phyloP scores from a whole-genome alignment of 92 coral and sea anemone species.

The Epizoanthus fatuus region DNA sequence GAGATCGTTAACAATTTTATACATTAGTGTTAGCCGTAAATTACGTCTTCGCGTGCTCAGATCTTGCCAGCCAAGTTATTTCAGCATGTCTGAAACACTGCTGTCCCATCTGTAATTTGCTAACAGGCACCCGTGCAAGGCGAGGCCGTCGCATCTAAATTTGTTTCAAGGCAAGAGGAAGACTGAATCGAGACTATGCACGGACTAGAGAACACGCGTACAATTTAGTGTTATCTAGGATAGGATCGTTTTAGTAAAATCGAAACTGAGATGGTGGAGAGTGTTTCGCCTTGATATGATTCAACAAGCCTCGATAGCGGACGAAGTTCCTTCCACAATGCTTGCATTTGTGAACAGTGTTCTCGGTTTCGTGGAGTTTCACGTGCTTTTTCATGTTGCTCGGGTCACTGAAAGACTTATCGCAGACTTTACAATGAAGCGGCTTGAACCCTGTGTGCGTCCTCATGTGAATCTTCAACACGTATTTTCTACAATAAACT shows the following conservation, averaged over 20 bases:
- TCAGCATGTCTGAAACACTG: too few species aligned
- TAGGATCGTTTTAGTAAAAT: background rate
- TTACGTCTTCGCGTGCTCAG: too few species aligned
- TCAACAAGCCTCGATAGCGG: constrained; percentile 85
- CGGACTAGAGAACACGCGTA: background rate
- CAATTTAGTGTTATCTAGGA: background rate
- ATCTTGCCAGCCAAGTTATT: too few species aligned
- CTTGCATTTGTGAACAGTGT: constrained; percentile 93
- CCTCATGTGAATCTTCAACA: constrained; percentile 98
- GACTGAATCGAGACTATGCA: background rate
- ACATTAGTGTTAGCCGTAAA: too few species aligned
- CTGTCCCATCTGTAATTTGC: too few species aligned
- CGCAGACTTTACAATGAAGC: constrained; percentile 95
- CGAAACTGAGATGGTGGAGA: constrained; percentile 54
- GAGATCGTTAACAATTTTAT: too few species aligned
- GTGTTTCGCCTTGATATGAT: constrained; percentile 91
- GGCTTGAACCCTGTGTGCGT: constrained; percentile 99
- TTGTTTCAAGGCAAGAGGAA: background rate
- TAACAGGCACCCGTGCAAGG: too few species aligned
- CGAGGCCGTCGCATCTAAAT: background rate
- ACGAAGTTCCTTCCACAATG: constrained; percentile 96
- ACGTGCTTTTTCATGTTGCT: constrained; percentile 99
- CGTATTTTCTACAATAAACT: constrained; percentile 97
- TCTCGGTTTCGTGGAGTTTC: constrained; percentile 93
- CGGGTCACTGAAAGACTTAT: constrained; percentile 98